These are phyloP conservation scores for Picathartes gymnocephalus DNA, from an alignment of 2,113 vertebrate genomes.

Conservation along the genomic window DNA sequence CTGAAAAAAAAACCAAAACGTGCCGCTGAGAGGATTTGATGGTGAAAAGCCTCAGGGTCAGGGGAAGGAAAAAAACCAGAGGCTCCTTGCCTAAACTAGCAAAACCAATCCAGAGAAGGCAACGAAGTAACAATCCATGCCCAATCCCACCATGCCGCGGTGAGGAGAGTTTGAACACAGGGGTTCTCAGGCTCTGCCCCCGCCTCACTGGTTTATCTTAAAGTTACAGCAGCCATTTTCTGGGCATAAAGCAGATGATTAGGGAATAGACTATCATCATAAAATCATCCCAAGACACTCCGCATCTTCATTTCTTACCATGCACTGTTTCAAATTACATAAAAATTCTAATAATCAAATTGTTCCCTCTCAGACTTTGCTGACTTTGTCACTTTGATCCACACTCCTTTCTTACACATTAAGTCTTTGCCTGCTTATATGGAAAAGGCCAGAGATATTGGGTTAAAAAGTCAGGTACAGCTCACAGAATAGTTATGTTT, in stretches of 20 bases:
- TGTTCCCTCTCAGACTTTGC: neutral
- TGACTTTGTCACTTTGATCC: neutral
- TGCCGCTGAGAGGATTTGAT: neutral
- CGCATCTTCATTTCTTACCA: neutral
- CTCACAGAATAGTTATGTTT: neutral
- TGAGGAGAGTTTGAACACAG: accelerated
- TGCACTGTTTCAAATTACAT: neutral
- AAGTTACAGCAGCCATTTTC: neutral
- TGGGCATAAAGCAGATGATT: neutral
- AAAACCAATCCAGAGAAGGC: neutral
- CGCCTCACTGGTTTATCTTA: too few species aligned
- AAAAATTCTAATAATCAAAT: neutral
- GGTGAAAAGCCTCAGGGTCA: neutral
- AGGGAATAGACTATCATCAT: neutral
- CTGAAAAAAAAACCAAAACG: neutral
- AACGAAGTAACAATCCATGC: neutral
- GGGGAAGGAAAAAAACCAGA: neutral
- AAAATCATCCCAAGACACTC: neutral
- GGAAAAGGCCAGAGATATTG: neutral
- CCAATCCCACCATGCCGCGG: accelerated
- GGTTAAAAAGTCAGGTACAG: neutral
- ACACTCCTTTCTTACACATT: neutral
- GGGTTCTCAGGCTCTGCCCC: too few species aligned
- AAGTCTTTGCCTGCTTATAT: neutral
- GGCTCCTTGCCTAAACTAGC: neutral